Evolutionary conservation across 2,113 vertebrate genomes (phyloP), one percentile per base, ranked within the genome.

Genomic region (Podiceps cristatus): DNA sequence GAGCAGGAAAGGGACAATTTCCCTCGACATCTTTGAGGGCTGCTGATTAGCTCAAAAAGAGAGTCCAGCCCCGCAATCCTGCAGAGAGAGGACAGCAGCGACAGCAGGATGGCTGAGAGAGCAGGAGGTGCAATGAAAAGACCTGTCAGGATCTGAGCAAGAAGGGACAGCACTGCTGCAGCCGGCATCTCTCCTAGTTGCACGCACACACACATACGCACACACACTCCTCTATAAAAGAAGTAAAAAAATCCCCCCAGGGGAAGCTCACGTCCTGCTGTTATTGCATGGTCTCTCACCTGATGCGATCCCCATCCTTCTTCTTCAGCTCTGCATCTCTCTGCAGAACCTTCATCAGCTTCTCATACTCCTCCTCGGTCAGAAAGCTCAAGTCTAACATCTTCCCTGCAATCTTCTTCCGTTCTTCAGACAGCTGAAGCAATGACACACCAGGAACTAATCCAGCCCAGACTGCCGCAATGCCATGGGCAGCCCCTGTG

Each of bases 381-480:
- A 98, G 85, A 81, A 98, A 98, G 83, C 97, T 98, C 90, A 98
- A 96, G 94, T 98, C 98, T 96, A 98, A 59, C 97, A 98, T 97
- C 75, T 96, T 97, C 37, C 59, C 88, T 25, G 56, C 42, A 28
- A 18, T n/a, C 17, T 68, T 90, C 75, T 89, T 87, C 95, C 58
- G 58, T 45, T 90, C 56, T 67, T 94, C 93, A 88, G 83, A 8
- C 35, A 88, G 63, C 64, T 86, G 20, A 53, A 71, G 62, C 14
- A 23, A 17, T 3, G 29, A 42, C 47, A 78, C 42, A 40, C 67
- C 73, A 72, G 83, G 86, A 63, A 27, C 47, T 88, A 86, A 27
- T 60, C 17, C 91, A 95, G 88, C 71, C 42, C 55, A 19, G 68
- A 3, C 33, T 74, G 55, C 66, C 0, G 4, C 60, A 60, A 58